These are phyloP conservation scores for Menidia menidia DNA, from an alignment of 2,797 vertebrate species.

Conservation along the genomic window DNA sequence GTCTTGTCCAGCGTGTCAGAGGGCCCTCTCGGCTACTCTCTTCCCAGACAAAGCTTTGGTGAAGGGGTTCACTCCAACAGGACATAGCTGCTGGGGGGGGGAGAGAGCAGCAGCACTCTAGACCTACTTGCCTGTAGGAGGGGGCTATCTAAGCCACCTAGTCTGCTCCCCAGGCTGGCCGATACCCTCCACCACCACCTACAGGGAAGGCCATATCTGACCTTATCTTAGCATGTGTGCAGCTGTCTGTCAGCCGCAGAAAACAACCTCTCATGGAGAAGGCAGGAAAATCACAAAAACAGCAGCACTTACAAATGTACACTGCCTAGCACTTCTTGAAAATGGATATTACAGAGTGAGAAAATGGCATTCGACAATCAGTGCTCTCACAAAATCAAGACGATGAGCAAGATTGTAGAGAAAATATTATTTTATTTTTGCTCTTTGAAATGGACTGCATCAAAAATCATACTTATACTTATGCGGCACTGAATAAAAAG, in stretches of 20 bases:
- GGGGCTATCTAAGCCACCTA: conserved; percentile 74
- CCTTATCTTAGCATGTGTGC: conserved; percentile 69
- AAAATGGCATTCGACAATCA: conserved; percentile 24
- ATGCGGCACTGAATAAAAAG: conserved; percentile 49
- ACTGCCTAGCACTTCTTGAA: conserved; percentile 21
- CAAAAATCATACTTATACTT: conserved; percentile 58
- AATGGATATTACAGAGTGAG: conserved; percentile 34
- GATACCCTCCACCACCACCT: conserved; percentile 63
- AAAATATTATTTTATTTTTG: conserved; percentile 41
- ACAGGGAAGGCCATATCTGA: conserved; percentile 73
- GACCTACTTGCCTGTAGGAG: conserved; percentile 76
- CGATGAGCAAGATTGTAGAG: conserved; percentile 17
- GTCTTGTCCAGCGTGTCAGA: conserved; percentile 83
- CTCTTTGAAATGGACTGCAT: conserved; percentile 43
- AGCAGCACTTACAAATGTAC: conserved; percentile 42
- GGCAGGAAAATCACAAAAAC: conserved; percentile 48
- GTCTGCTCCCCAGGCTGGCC: conserved; percentile 76
- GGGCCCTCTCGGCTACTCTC: conserved; percentile 83
- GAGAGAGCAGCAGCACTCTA: conserved; percentile 73
- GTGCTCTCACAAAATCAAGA: conserved; percentile 30
- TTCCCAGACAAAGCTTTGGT: conserved; percentile 81
- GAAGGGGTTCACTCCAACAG: conserved; percentile 83
- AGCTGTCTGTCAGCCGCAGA: conserved; percentile 56
- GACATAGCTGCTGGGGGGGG: conserved; percentile 78
- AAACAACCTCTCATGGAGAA: conserved; percentile 49